phyloP scores from a whole-genome alignment of 1,140 invertebrate genomes.

The Drosophila baimaii region DNA sequence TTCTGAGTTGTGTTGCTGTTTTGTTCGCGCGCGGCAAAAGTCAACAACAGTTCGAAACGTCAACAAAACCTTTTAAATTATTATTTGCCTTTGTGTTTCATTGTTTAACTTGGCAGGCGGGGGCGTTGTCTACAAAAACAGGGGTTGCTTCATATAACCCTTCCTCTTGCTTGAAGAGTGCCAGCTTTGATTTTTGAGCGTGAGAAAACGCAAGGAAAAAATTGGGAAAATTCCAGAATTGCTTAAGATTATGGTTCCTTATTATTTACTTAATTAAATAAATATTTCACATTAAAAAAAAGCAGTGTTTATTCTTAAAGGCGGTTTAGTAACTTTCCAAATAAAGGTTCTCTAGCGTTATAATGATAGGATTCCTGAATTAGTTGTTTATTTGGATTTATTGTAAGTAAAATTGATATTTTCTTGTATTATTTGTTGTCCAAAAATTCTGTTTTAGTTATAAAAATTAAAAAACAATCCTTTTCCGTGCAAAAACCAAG shows the following conservation, averaged over 20 bases:
- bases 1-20: slow-evolving; percentile 72
- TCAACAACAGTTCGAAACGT: slow-evolving; percentile 84
- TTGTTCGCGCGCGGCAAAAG: slow-evolving; percentile 81
- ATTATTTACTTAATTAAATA: neutral
- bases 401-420: neutral
- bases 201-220: slow-evolving; percentile 33
- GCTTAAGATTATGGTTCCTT: neutral
- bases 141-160: slow-evolving; percentile 32
- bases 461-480: neutral
- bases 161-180: slow-evolving; percentile 26
- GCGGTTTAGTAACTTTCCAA: neutral
- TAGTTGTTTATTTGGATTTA: neutral
- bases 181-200: slow-evolving; percentile 40
- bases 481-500: neutral
- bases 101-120: slow-evolving; percentile 73
- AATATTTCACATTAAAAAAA: neutral
- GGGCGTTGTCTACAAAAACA: slow-evolving; percentile 21
- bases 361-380: neutral
- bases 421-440: neutral
- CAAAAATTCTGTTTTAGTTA: neutral
- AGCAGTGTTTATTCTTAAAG: no score
- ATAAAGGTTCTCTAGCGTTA: neutral
- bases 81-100: slow-evolving; percentile 81
- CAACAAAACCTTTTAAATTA: slow-evolving; percentile 84
- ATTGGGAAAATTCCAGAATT: neutral